Percentiles rank a stretch among this genome's conserved stretches.
phyloP scores from a whole-genome alignment of 2,113 vertebrate species.

The Labeo catla region DNA sequence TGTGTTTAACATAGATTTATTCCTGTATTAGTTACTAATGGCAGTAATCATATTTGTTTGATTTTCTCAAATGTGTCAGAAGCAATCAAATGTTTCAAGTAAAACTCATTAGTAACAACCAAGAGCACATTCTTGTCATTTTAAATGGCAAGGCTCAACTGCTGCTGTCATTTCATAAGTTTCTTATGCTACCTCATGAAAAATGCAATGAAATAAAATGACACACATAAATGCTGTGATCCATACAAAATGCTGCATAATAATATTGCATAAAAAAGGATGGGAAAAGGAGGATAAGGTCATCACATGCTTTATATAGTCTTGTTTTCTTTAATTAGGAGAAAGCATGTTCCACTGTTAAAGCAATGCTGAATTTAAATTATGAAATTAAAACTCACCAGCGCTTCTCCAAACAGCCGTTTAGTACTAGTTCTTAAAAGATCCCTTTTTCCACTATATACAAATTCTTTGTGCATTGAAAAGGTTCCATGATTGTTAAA shows the following conservation, averaged over 20 bases:
- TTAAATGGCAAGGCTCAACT: slow-evolving; percentile 67
- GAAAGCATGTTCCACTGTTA: not conserved
- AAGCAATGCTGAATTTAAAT: not conserved
- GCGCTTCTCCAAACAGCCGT: too few relatives aligned
- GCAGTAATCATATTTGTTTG: slow-evolving; percentile 76
- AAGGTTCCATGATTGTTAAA: too few relatives aligned
- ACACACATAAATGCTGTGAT: not conserved
- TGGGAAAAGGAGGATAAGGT: not conserved
- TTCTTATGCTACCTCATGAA: slow-evolving; percentile 10
- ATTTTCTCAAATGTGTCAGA: slow-evolving; percentile 66
- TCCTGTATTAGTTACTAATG: slow-evolving; percentile 77
- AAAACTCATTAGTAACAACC: slow-evolving; percentile 75
- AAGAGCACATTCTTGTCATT: slow-evolving; percentile 71
- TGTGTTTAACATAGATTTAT: slow-evolving; percentile 80
- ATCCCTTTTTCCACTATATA: too few relatives aligned
- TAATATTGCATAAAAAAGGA: not conserved
- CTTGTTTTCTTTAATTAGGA: not conserved
- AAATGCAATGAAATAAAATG: slow-evolving; percentile 26
- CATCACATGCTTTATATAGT: not conserved
- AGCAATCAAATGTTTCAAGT: slow-evolving; percentile 75
- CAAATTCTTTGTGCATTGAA: too few relatives aligned
- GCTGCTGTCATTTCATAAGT: slow-evolving; percentile 13
- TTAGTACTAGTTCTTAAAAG: too few relatives aligned
- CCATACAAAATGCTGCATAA: not conserved
- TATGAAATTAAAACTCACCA: too few relatives aligned